phyloP scores from a whole-genome alignment of 2,888 invertebrate genomes.

The Phaedon cochleariae region DNA sequence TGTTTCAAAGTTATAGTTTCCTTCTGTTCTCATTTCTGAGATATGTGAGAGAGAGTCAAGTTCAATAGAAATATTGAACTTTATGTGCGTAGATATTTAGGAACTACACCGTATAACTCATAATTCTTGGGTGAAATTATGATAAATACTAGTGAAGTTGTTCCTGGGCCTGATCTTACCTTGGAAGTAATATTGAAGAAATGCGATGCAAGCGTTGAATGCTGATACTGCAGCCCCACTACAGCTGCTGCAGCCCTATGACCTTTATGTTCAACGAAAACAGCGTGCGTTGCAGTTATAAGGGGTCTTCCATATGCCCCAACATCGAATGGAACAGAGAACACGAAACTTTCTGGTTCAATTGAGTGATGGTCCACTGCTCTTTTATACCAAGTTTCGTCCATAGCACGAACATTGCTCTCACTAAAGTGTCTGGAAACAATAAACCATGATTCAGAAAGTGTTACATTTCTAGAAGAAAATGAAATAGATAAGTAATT shows the following conservation, averaged over 20 bases:
- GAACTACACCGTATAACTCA: too few species aligned
- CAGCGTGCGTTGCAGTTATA: conserved; percentile 90
- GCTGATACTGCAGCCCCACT: conserved; percentile 89
- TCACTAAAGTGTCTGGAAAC: conserved; percentile 80
- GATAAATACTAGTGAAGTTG: too few species aligned
- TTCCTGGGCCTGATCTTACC: too few species aligned
- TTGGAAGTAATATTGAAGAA: conserved; percentile 87
- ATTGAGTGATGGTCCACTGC: conserved; percentile 89
- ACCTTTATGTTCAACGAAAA: conserved; percentile 84
- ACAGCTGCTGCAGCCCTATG: conserved; percentile 90
- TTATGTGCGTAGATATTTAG: too few species aligned
- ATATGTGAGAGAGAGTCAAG: too few species aligned
- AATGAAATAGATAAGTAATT: too few species aligned
- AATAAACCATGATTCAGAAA: neutral
- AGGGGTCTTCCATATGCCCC: conserved; percentile 67
- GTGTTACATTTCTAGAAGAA: too few species aligned
- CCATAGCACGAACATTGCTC: conserved; percentile 81
- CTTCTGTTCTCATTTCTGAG: too few species aligned
- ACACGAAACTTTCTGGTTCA: conserved; percentile 90
- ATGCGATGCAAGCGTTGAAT: conserved; percentile 82
- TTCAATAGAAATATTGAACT: too few species aligned
- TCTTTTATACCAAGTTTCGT: conserved; percentile 89
- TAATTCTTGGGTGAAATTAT: too few species aligned
- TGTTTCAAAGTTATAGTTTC: too few species aligned
- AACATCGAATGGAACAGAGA: conserved; percentile 84